phyloP scores from a whole-genome alignment of 2,113 vertebrate genomes.

The Labrus mixtus region DNA sequence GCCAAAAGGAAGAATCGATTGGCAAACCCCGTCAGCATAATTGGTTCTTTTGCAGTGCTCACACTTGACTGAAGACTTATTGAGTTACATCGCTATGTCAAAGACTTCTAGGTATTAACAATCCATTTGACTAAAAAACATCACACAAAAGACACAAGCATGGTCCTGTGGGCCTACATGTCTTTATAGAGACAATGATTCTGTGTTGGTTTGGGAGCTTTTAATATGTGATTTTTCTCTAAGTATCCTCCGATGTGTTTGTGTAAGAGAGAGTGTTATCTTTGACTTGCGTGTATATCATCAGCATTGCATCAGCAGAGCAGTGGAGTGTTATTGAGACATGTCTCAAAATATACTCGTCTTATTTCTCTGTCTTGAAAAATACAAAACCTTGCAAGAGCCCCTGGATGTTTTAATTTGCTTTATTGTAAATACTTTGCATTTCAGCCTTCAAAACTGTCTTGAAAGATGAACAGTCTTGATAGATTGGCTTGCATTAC shows the following conservation, averaged over 20 bases:
- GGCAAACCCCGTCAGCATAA: background rate
- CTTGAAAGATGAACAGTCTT: background rate
- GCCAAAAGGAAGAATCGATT: too few relatives aligned
- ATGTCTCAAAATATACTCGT: slow-evolving; percentile 31
- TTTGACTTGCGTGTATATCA: slow-evolving; percentile 62
- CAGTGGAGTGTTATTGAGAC: slow-evolving; percentile 27
- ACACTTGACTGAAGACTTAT: background rate
- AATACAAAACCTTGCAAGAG: slow-evolving; percentile 18
- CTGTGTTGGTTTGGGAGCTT: background rate
- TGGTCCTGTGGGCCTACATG: background rate
- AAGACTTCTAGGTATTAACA: background rate
- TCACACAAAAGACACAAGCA: background rate
- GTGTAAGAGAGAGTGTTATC: slow-evolving; percentile 20
- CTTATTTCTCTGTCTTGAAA: slow-evolving; percentile 22
- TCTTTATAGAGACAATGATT: background rate
- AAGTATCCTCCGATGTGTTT: slow-evolving; percentile 8
- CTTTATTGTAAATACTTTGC: background rate
- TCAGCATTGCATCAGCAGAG: slow-evolving; percentile 76
- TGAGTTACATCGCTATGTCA: too few relatives aligned
- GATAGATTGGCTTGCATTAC: background rate
- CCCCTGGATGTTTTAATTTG: background rate
- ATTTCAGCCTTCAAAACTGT: background rate
- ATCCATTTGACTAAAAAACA: background rate
- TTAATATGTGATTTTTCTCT: slow-evolving; percentile 6
- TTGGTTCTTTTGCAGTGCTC: background rate